Conservation (phyloP, 2,797 vertebrate species). For the Lagodon rhomboides region DNA sequence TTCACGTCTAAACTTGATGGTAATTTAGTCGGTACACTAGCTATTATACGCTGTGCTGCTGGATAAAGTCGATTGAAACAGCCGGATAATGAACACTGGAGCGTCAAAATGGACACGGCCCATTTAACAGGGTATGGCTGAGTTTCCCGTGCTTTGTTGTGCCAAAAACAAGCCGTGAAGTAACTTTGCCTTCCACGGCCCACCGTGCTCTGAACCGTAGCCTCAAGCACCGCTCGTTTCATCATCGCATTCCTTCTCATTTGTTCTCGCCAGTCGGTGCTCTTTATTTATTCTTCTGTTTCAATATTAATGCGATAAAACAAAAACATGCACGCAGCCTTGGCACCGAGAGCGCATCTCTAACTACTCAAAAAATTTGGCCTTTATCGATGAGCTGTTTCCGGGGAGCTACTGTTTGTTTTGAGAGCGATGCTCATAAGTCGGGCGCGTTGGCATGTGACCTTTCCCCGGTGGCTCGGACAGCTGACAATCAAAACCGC, state of each 20-base stretch:
- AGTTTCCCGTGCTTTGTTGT: not conserved
- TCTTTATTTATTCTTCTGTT: constrained; percentile 15
- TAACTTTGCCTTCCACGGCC: not conserved
- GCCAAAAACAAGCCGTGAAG: not conserved
- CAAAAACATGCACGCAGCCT: not conserved
- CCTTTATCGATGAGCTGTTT: constrained; percentile 28
- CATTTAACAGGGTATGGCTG: not conserved
- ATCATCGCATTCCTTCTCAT: constrained; percentile 2
- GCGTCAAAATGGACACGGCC: not conserved
- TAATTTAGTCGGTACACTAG: not conserved
- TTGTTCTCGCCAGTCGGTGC: constrained; percentile 1
- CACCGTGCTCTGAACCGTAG: not conserved
- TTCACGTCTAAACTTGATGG: not conserved
- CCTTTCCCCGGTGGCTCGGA: constrained; percentile 62
- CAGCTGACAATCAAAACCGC: constrained; percentile 72
- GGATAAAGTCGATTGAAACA: not conserved
- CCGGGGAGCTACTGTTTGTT: constrained; percentile 47
- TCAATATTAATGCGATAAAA: constrained; percentile 3
- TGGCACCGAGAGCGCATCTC: not conserved
- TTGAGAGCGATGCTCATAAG: constrained; percentile 35
- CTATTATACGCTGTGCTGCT: not conserved
- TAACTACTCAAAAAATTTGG: constrained; percentile 10
- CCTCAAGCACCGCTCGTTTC: not conserved
- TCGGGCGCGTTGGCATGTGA: constrained; percentile 46
- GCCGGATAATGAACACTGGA: not conserved